phyloP scores from a whole-genome alignment of 2,797 vertebrate species.

The Iguana delicatissima region DNA sequence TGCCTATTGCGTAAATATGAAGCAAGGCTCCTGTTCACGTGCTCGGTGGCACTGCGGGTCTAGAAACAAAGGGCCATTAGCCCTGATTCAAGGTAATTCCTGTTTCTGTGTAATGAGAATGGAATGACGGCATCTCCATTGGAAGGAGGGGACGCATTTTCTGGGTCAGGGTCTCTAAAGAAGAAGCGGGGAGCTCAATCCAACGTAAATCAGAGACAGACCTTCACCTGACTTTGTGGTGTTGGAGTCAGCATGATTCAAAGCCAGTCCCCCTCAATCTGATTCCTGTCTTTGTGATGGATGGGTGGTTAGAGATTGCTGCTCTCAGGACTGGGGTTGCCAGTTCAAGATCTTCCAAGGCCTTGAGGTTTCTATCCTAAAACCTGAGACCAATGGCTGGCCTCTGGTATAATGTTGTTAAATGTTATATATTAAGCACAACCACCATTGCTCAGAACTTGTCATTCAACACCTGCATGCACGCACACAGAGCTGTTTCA shows the following conservation, averaged over 20 bases:
- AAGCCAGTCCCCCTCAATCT: background rate
- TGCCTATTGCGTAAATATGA: too few species aligned
- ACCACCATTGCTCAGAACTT: too few species aligned
- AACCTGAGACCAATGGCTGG: too few species aligned
- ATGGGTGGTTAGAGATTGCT: background rate
- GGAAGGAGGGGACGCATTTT: background rate
- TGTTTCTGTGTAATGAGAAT: background rate
- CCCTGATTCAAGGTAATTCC: background rate
- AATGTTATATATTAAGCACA: too few species aligned
- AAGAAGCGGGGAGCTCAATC: background rate
- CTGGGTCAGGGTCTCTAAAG: conserved; percentile 19
- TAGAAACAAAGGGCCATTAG: background rate
- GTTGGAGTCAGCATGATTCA: conserved; percentile 18
- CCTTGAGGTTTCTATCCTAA: too few species aligned
- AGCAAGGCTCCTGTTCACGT: fast-evolving
- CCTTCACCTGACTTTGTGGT: conserved; percentile 6
- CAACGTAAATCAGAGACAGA: background rate
- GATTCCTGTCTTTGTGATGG: background rate
- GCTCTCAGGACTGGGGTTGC: too few species aligned
- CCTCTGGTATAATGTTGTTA: too few species aligned
- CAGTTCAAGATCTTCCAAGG: too few species aligned
- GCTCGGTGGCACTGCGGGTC: background rate
- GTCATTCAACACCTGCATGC: too few species aligned
- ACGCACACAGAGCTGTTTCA: too few species aligned
- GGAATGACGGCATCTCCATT: background rate